These are phyloP conservation scores for Centroberyx gerrardi DNA, from an alignment of 2,797 vertebrate species.

Conservation along the genomic window DNA sequence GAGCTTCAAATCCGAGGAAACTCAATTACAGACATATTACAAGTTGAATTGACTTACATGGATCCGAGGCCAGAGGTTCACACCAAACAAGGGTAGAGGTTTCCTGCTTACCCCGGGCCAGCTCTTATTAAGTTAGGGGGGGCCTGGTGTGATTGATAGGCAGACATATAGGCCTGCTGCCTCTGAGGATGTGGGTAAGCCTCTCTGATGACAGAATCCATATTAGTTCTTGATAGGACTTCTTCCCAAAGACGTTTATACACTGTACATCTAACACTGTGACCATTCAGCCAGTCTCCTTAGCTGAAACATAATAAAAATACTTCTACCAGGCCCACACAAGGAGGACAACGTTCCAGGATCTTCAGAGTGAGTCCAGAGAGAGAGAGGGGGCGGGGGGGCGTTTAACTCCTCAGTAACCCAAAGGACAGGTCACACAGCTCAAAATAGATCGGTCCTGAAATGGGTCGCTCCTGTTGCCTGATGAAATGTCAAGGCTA, in stretches of 20 bases:
- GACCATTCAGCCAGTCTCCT: conserved; percentile 11
- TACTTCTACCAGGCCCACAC: conserved; percentile 35
- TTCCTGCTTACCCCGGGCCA: conserved; percentile 59
- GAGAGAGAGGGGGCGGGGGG: not conserved
- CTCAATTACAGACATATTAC: conserved; percentile 75
- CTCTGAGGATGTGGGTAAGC: conserved; percentile 32
- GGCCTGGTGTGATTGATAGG: conserved; percentile 65
- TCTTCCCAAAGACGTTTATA: conserved; percentile 23
- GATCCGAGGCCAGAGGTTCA: conserved; percentile 66
- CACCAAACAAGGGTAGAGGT: conserved; percentile 67
- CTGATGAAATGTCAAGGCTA: conserved; percentile 71
- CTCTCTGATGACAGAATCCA: conserved; percentile 42
- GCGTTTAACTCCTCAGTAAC: not conserved
- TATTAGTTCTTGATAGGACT: conserved; percentile 21
- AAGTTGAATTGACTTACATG: conserved; percentile 71
- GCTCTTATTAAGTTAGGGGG: conserved; percentile 69
- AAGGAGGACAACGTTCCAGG: conserved; percentile 27
- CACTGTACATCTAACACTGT: conserved; percentile 4
- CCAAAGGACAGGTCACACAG: conserved; percentile 45
- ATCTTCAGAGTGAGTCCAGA: conserved; percentile 13
- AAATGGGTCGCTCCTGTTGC: conserved; percentile 59
- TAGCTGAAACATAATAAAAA: conserved; percentile 30
- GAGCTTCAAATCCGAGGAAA: conserved; percentile 77
- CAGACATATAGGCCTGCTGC: conserved; percentile 28
- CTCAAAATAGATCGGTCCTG: conserved; percentile 68